A percentile compares a stretch with the other conserved stretches of the same genome.
phyloP scores from a whole-genome alignment of 1,140 invertebrate species.

The Zaprionus kolodkinae region DNA sequence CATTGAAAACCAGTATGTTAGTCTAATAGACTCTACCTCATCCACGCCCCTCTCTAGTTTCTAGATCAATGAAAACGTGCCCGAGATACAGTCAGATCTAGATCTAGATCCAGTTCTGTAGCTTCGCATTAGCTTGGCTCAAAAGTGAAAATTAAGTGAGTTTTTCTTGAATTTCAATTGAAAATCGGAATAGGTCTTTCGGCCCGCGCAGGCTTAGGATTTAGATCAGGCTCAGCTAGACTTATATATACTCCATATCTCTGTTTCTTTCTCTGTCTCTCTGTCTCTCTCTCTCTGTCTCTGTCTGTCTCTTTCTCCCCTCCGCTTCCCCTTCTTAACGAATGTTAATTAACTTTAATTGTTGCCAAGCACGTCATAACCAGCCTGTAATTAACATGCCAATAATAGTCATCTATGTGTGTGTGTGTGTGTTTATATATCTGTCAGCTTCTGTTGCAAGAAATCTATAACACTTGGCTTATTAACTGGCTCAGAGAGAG shows the following conservation, averaged over 20 bases:
- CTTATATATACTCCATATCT: background rate
- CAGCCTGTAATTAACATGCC: constrained; percentile 75
- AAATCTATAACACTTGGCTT: constrained; percentile 51
- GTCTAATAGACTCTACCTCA: constrained; percentile 10
- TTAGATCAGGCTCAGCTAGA: constrained; percentile 5
- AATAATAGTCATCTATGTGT: constrained; percentile 55
- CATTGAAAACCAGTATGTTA: constrained; percentile 44
- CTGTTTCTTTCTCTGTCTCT: background rate
- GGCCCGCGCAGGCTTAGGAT: constrained; percentile 20
- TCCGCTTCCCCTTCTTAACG: background rate
- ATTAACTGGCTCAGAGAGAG: constrained; percentile 8
- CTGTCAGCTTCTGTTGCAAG: constrained; percentile 53
- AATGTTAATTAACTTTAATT: constrained; percentile 80
- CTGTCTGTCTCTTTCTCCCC: background rate
- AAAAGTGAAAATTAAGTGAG: constrained; percentile 35
- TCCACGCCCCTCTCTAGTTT: constrained; percentile 8
- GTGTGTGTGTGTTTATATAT: constrained; percentile 16
- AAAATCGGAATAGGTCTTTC: constrained; percentile 8
- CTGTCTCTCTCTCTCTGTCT: background rate
- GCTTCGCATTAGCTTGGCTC: constrained; percentile 1
- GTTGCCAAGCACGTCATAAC: constrained; percentile 75
- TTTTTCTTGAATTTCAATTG: constrained; percentile 28
- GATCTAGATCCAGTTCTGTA: constrained; percentile 14
- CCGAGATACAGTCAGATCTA: constrained; percentile 26
- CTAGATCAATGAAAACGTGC: constrained; percentile 57